Evolutionary conservation across 1,140 invertebrate genomes (phyloP), one percentile per base, ranked within the genome.

Genomic region (Trichonephila clavata): DNA sequence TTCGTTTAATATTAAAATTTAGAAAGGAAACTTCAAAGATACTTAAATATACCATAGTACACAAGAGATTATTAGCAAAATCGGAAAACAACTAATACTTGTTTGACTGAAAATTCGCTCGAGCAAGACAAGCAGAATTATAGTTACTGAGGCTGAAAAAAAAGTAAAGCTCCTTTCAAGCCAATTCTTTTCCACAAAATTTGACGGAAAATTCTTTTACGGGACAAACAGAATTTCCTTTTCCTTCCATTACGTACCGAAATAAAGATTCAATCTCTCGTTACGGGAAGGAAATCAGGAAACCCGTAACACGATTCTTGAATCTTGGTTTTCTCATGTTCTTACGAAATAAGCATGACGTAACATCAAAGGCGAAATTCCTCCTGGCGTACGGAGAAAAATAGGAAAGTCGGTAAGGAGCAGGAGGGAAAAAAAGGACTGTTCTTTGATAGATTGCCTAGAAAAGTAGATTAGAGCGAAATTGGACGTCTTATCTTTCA

Each of bases 401-500:
- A 68, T 43, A 88, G 59, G 61, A 89, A 68, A 71, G 63, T 50
- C 61, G 32, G 63, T 50, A 20, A n/a, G 68, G 80, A 60, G 68
- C 1, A 57, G 59, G 13, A 39, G 21, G 7, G 43, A 24, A 84
- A 84, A 50, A 92, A 84, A 57, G 81, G 61, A 18, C 32, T 20
- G 32, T 84, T 61, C 90, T 92, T 92, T 92, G 90, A 92, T 92
- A 92, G 90, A 92, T 92, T 92, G 90, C 90, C 90, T 68, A 92
- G 90, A 92, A 92, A 92, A 92, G 90, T 92, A 92, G 90, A 92
- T 92, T 92, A 92, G 90, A 84, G 24, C 80, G 90, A 92, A 92
- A 92, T 92, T 92, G 90, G 90, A 92, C 90, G 80, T 92, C 90
- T 92, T 92, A 92, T 92, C 90, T 90, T 90, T 92, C 90, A 92